Evolutionary conservation across 2,888 invertebrate genomes (phyloP).

Genomic region (Coelopa pilipes): DNA sequence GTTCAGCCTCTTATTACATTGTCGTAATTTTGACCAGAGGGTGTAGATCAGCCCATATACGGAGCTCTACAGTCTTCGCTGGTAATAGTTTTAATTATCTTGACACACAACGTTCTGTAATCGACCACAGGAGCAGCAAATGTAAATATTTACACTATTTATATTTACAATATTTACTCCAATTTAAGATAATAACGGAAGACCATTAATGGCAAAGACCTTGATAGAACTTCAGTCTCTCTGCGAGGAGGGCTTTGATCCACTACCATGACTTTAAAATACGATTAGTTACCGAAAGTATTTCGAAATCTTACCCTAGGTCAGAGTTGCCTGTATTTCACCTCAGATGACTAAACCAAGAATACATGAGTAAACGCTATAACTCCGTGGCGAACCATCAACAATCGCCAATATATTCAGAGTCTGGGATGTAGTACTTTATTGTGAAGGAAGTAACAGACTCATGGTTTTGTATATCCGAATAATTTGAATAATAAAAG

Average conservation of each 20-base stretch:
- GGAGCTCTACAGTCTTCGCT: not conserved
- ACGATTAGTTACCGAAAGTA: no score
- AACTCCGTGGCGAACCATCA: no score
- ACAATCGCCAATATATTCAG: no score
- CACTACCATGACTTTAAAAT: no score
- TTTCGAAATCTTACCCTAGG: no score
- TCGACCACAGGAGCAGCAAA: not conserved
- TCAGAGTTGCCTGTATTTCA: no score
- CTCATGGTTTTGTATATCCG: not conserved
- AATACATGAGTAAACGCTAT: no score
- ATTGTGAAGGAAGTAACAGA: not conserved
- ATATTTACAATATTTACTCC: slow-evolving; percentile 40
- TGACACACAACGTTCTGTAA: slow-evolving; percentile 2
- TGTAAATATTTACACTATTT: slow-evolving; percentile 35
- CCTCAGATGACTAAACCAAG: no score
- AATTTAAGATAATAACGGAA: slow-evolving; percentile 50
- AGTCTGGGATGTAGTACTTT: no score
- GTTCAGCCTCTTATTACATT: slow-evolving; percentile 44
- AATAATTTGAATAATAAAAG: no score
- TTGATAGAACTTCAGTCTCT: no score
- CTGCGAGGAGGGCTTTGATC: no score
- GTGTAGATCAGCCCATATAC: not conserved
- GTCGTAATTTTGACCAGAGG: slow-evolving; percentile 47
- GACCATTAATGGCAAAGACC: not conserved
- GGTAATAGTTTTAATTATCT: slow-evolving; percentile 20